Base-by-base conservation (phyloP, 2,888 invertebrate species). In the Lepidocyrtinus sp. region DNA sequence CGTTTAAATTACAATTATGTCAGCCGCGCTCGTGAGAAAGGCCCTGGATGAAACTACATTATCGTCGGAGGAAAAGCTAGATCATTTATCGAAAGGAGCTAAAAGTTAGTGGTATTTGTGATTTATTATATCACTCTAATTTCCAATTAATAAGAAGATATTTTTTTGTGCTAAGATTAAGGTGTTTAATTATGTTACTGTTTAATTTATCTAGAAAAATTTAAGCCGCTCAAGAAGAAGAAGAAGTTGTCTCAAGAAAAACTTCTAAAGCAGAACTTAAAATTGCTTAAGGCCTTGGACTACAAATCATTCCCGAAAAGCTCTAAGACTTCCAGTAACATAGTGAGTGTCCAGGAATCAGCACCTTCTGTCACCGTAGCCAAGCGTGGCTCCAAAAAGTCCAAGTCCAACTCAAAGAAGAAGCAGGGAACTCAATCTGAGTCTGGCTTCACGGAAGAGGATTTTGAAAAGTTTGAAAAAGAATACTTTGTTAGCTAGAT, bases 401-500 rank as follows among this genome's bases (percentile, higher is more conserved):
- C 24, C 17, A 36, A 27, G 12, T 68, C 59, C 69, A 59, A 36
- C 24, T 71, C 75, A 88, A 90, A 87, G 87, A 89, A 26, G 89
- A 89, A 78, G 86, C 88, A 55, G 89, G 88, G 90, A 64, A 89
- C 19, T 7, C 1, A n/a, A 12, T 25, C 91, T 84, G 90, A 90
- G 75, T 92, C 93, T 0, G 92, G 90, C 17, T 94, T 94, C 87
- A 93, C 94, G 0, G 92, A 93, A 87, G 93, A 93, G 87, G 92
- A 93, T 67, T 93, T 93, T 86, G 89, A 91, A 80, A 91, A 91
- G 81, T 94, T 93, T 88, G 93, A 93, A 88, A 89, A 90, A 67
- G 92, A 93, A 88, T 92, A 92, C 86, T 90, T 91, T 88, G 91
- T 90, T 17, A 36, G 78, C 17, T 72, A 65, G 21, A 36, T 71